phyloP scores from a whole-genome alignment of 2,797 vertebrate species.

The Borostomias antarcticus region DNA sequence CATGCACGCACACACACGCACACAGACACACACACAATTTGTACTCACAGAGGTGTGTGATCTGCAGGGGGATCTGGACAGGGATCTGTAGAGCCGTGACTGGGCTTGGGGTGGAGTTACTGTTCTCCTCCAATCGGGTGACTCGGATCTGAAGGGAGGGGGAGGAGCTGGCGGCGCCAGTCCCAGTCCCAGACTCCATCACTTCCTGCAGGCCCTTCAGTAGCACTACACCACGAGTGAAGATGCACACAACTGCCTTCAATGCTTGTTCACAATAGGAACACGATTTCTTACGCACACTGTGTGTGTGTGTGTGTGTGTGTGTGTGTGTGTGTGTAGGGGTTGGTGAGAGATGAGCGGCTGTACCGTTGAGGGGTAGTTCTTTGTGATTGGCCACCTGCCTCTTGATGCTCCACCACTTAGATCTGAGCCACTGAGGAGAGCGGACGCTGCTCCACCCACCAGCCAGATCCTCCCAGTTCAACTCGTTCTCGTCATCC shows the following conservation, averaged over 20 bases:
- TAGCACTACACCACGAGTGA: slow-evolving; percentile 88
- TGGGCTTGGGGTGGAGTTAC: slow-evolving; percentile 75
- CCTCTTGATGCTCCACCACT: slow-evolving; percentile 99
- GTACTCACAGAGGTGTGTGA: slow-evolving; percentile 93
- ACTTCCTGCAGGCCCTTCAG: slow-evolving; percentile 95
- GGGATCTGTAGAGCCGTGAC: slow-evolving; percentile 93
- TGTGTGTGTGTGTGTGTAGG: background rate
- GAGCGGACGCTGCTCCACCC: slow-evolving; percentile 98
- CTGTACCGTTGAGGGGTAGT: slow-evolving; percentile 88
- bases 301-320: background rate
- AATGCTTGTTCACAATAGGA: background rate
- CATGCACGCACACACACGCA: background rate
- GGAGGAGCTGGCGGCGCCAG: slow-evolving; percentile 62
- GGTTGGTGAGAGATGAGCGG: too few relatives aligned
- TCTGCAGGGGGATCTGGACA: slow-evolving; percentile 97
- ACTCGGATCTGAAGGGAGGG: slow-evolving; percentile 87
- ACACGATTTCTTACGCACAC: too few relatives aligned
- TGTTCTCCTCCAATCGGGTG: slow-evolving; percentile 85
- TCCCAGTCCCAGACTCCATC: slow-evolving; percentile 78
- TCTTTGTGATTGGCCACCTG: slow-evolving; percentile 98
- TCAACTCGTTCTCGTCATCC: slow-evolving; percentile 94
- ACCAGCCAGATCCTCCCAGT: slow-evolving; percentile 94
- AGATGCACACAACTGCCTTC: too few relatives aligned
- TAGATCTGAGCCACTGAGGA: slow-evolving; percentile 97
- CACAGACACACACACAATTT: background rate